Evolutionary conservation across 2,113 vertebrate species (phyloP), one percentile per base, ranked within the genome.

Genomic region (Aspiorhynchus laticeps): DNA sequence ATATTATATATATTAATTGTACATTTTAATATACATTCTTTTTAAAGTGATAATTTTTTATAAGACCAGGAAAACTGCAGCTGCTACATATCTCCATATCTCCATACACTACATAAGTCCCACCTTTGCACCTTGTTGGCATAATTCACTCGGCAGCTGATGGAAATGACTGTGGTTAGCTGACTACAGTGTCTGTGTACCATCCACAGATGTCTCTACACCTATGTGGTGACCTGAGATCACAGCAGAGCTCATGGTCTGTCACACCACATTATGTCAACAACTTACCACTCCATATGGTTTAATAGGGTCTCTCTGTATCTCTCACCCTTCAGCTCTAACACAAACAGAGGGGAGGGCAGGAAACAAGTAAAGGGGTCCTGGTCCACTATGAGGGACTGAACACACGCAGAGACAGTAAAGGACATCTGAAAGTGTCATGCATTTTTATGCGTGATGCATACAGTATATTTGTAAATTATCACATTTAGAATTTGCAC

Each of bases 241-340:
- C 93, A 90, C 80, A 76, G 19, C 90, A 88, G 90, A 90, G 86
- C 88, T 67, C 87, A 83, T 87, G 53, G 74, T 85, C 91, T 85
- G 92, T 94, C 93, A 87, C 88, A 88, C 91, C 90, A 36, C 87
- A 93, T 94, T 89, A 91, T 87, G 51, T 94, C 93, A 92, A 83
- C 76, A 31, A 86, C 89, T 10, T 86, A 19, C 84, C 75, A 80
- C 86, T 89, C 90, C 93, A 93, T 94, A 93, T 93, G 93, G 67
- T 91, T 85, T 89, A 86, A 83, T 63, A 87, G 91, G 83, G 88
- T 86, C 10, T 31, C 38, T 28, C 38, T 65, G 83, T 74, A 51
- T 33, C 31, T 63, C 41, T 51, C 21, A 31, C 17, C 28, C 56
- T 71, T 69, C 59, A 83, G 80, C 38, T 67, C 31, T 4, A 41